Conservation (phyloP, 2,113 vertebrate species). For the Lamprologus callipterus region DNA sequence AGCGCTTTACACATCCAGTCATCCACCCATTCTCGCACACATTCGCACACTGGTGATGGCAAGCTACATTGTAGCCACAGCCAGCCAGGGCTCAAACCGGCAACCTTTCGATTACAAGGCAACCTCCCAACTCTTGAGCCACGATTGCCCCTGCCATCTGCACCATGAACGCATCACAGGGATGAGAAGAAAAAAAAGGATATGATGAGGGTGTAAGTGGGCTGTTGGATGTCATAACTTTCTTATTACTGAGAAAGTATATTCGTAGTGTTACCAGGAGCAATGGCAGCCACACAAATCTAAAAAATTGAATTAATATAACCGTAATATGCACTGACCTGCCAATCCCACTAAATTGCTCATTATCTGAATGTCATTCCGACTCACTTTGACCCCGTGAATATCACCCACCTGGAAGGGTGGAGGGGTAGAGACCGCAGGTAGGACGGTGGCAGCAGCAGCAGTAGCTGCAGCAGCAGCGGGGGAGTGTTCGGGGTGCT, state of each 20-base stretch:
- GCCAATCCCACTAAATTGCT: background rate
- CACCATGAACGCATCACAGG: background rate
- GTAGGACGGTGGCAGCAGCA: constrained; percentile 69
- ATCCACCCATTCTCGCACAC: background rate
- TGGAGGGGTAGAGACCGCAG: constrained; percentile 88
- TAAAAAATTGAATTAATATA: background rate
- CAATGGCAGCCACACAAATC: background rate
- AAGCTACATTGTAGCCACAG: background rate
- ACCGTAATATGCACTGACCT: background rate
- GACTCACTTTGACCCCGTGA: background rate
- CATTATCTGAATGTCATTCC: background rate
- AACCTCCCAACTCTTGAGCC: background rate
- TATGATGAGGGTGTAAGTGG: background rate
- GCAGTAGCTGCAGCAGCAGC: constrained; percentile 62
- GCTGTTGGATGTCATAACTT: background rate
- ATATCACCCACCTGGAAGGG: constrained; percentile 83
- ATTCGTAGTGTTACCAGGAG: background rate
- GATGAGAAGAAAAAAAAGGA: background rate
- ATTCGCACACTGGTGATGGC: background rate
- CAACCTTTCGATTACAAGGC: background rate
- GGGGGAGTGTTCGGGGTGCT: constrained; percentile 78
- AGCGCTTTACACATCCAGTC: background rate
- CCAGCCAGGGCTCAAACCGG: background rate
- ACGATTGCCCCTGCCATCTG: background rate
- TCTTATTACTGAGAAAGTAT: background rate